A percentile compares a stretch with the other conserved stretches of the same genome.
These are phyloP conservation scores for Puma concolor DNA, from an alignment of 2,113 vertebrate species.

Conservation along the genomic window DNA sequence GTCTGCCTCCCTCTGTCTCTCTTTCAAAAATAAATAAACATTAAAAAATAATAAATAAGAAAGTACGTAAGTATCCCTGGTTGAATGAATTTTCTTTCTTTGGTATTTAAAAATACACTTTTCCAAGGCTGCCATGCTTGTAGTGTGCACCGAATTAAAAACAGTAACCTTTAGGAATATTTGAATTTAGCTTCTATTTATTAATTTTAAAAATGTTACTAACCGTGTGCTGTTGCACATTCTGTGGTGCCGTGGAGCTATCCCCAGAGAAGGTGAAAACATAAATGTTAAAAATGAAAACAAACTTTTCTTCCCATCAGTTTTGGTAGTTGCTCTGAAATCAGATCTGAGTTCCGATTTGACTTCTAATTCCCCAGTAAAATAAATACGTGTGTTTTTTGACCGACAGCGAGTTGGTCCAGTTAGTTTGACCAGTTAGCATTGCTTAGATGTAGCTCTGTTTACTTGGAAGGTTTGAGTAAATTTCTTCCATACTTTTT, in stretches of 20 bases:
- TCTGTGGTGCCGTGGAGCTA: not conserved
- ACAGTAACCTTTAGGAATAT: not conserved
- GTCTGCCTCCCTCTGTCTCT: no score
- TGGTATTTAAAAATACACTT: no score
- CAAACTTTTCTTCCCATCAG: not conserved
- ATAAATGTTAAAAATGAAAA: not conserved
- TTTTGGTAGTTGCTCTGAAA: not conserved
- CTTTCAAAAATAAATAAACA: no score
- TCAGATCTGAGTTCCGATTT: not conserved
- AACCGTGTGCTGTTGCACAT: fast-evolving
- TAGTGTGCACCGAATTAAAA: not conserved
- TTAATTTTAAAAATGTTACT: not conserved
- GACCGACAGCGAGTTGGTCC: no score
- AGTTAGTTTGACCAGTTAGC: no score
- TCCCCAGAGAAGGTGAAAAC: fast-evolving
- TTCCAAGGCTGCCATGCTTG: not conserved
- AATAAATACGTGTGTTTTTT: not conserved
- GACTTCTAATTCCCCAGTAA: not conserved
- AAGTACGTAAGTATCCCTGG: not conserved
- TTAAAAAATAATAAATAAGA: no score
- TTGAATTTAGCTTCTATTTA: not conserved
- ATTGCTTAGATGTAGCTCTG: not conserved
- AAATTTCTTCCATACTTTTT: not conserved
- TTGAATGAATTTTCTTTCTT: not conserved
- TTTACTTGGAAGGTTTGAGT: not conserved